A percentile compares a stretch with the other conserved stretches of the same genome.
Conservation (phyloP, 1,140 invertebrate species). For the Geopemphigus sp. region DNA sequence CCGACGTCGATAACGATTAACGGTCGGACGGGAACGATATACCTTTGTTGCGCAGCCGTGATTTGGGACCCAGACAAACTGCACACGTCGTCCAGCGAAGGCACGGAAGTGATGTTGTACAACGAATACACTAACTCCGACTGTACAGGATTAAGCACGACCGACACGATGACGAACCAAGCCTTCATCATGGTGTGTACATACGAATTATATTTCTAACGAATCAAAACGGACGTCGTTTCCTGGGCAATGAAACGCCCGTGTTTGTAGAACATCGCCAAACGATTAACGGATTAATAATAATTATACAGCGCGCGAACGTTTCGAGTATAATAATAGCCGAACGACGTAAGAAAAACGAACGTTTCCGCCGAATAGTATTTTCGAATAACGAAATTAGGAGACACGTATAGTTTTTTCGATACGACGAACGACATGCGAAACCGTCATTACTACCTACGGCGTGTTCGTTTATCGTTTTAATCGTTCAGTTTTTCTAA, state of each 20-base stretch:
- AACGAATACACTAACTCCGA: background rate
- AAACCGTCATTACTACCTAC: slow-evolving; percentile 1
- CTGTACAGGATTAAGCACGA: background rate
- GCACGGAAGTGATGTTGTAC: background rate
- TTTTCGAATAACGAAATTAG: background rate
- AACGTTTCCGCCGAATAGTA: no score
- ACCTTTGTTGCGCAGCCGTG: background rate
- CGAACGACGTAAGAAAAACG: background rate
- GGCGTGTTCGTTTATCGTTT: background rate
- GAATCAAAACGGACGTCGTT: background rate
- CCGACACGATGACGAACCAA: background rate
- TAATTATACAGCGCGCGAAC: background rate
- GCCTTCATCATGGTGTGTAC: background rate
- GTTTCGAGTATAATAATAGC: background rate
- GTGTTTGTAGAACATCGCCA: no score
- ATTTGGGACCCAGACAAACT: background rate
- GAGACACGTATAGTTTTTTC: background rate
- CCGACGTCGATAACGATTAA: no score
- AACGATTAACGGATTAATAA: background rate
- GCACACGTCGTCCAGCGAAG: background rate
- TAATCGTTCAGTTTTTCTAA: background rate
- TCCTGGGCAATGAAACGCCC: background rate
- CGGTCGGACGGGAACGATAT: no score
- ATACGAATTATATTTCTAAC: background rate
- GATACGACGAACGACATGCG: background rate